Evolutionary conservation across 1,140 invertebrate genomes (phyloP).

Genomic region (Homalodisca vitripennis): DNA sequence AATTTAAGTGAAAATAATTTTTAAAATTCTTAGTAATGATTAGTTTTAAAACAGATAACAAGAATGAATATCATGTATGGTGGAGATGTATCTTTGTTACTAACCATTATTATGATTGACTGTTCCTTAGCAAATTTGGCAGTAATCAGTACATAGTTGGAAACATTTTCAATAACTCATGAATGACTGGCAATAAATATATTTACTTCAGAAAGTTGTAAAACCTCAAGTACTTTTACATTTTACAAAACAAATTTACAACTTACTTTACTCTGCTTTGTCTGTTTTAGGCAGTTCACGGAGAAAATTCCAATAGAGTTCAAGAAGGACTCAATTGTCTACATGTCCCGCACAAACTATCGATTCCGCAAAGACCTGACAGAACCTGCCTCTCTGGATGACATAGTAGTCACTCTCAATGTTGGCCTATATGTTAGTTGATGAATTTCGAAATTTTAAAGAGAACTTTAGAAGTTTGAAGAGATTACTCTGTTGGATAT

Average conservation of each 20-base stretch:
- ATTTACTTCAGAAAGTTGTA: too few species aligned
- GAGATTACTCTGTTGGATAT: too few species aligned
- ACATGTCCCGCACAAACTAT: not conserved
- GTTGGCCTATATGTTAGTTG: conserved; percentile 2
- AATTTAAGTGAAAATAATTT: too few species aligned
- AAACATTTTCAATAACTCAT: too few species aligned
- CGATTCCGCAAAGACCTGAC: not conserved
- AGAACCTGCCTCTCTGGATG: not conserved
- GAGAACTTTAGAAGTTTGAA: not conserved
- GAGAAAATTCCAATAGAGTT: not conserved
- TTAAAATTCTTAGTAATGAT: too few species aligned
- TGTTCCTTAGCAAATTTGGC: too few species aligned
- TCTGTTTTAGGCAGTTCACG: not conserved
- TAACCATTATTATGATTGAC: too few species aligned
- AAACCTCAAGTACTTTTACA: not conserved
- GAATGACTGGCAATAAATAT: too few species aligned
- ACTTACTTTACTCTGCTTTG: not conserved
- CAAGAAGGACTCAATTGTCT: not conserved
- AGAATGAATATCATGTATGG: too few species aligned
- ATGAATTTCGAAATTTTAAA: not conserved
- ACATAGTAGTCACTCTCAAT: not conserved
- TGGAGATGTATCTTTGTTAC: too few species aligned
- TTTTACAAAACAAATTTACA: not conserved
- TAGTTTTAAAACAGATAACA: too few species aligned
- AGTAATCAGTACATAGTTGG: too few species aligned